These are phyloP conservation scores for Lacerta bilineata DNA, from an alignment of 2,797 vertebrate genomes.

Conservation along the genomic window DNA sequence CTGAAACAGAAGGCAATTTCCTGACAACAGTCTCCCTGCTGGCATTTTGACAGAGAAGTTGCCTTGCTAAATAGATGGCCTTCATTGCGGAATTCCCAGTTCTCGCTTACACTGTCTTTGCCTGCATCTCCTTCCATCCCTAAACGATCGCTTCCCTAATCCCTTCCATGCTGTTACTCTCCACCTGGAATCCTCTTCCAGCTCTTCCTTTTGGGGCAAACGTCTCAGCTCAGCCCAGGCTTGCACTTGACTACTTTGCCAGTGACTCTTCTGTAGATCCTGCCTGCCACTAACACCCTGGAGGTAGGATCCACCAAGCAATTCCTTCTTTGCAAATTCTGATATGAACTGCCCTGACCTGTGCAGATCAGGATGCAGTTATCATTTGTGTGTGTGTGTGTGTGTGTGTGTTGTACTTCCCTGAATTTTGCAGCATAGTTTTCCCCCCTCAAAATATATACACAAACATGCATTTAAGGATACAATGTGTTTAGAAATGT, in stretches of 20 bases:
- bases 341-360: no score
- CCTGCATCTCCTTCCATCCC: neutral
- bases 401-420: no score
- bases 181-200: neutral
- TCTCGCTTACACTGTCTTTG: neutral
- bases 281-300: neutral
- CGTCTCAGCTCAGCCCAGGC: neutral
- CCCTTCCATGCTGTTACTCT: no score
- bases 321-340: no score
- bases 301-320: no score
- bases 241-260: neutral
- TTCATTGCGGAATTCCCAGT: neutral
- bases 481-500: no score
- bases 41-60: neutral
- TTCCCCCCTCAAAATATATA: no score
- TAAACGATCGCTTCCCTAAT: neutral
- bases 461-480: no score
- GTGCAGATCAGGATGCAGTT: no score
- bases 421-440: no score
- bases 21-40: neutral
- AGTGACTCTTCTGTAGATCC: neutral
- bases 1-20: conserved; percentile 5
- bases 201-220: no score
- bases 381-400: no score
- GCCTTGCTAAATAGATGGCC: neutral